Conservation (phyloP, 37 sponge, comb jelly and placozoan species). For the Diacarnus erythraeanus region DNA sequence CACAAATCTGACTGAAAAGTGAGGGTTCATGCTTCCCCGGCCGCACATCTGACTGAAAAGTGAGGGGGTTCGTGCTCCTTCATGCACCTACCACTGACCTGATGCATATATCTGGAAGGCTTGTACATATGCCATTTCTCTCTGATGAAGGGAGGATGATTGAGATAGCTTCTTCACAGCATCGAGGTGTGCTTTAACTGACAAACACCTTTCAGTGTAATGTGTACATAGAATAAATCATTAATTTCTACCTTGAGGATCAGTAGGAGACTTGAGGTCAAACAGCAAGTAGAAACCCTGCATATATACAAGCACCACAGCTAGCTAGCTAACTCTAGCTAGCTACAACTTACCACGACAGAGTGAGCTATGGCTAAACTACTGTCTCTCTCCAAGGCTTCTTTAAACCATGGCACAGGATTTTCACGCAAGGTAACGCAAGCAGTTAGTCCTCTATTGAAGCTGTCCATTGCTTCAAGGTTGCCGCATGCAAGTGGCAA, state of each 20-base stretch:
- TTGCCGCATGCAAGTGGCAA: conserved; percentile 26
- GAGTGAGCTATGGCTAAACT: conserved; percentile 40
- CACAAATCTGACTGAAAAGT: too few species aligned
- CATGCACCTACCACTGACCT: too few species aligned
- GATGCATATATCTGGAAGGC: conserved; percentile 48
- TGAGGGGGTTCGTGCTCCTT: too few species aligned
- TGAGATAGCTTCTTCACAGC: conserved; percentile 19
- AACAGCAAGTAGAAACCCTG: conserved; percentile 25
- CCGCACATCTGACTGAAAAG: too few species aligned
- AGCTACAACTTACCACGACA: conserved; percentile 33
- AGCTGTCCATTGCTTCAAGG: conserved; percentile 34
- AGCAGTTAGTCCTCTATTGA: conserved; percentile 29
- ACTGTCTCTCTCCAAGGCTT: conserved; percentile 39
- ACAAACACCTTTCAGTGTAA: neutral
- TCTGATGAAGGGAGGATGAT: conserved; percentile 6
- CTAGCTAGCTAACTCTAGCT: neutral
- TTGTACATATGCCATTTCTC: conserved; percentile 38
- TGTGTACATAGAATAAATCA: too few species aligned
- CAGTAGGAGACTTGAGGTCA: conserved; percentile 15
- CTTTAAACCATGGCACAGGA: conserved; percentile 9
- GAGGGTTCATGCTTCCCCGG: too few species aligned
- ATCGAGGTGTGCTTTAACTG: conserved; percentile 41
- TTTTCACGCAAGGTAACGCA: conserved; percentile 12
- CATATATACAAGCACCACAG: neutral
- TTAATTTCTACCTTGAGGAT: conserved; percentile 34